phyloP scores from a whole-genome alignment of 1,140 invertebrate species.

The Micrasema longulum region DNA sequence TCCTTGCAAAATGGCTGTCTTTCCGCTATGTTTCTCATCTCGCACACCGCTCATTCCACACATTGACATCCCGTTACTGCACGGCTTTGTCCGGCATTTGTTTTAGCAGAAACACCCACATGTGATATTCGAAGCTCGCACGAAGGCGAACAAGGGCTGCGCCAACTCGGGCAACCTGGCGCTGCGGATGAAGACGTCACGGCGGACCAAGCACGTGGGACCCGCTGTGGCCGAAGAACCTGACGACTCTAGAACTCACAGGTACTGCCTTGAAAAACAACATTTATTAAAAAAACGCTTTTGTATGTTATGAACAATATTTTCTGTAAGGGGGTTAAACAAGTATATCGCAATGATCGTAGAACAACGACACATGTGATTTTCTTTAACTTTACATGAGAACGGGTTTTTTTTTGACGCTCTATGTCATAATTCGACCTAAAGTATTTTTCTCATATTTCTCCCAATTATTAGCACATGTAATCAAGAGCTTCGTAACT shows the following conservation, averaged over 20 bases:
- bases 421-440: no score
- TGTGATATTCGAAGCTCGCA: slow-evolving; percentile 93
- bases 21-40: not conserved
- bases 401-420: no score
- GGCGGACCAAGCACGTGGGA: slow-evolving; percentile 74
- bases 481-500: no score
- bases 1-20: not conserved
- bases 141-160: slow-evolving; percentile 88
- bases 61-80: slow-evolving; percentile 60
- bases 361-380: no score
- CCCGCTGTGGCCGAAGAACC: slow-evolving; percentile 67
- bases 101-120: slow-evolving; percentile 95
- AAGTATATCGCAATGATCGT: no score
- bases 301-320: no score
- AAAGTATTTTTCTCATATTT: no score
- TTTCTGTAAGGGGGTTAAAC: no score
- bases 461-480: no score
- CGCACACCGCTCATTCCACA: slow-evolving; percentile 3
- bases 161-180: slow-evolving; percentile 84
- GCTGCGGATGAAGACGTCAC: slow-evolving; percentile 74
- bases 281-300: no score
- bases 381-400: no score
- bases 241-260: slow-evolving; percentile 46
- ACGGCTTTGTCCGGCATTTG: slow-evolving; percentile 66
- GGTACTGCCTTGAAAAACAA: no score